These are phyloP conservation scores for Amblyornis subalaris DNA, from an alignment of 2,113 vertebrate genomes.

Conservation along the genomic window DNA sequence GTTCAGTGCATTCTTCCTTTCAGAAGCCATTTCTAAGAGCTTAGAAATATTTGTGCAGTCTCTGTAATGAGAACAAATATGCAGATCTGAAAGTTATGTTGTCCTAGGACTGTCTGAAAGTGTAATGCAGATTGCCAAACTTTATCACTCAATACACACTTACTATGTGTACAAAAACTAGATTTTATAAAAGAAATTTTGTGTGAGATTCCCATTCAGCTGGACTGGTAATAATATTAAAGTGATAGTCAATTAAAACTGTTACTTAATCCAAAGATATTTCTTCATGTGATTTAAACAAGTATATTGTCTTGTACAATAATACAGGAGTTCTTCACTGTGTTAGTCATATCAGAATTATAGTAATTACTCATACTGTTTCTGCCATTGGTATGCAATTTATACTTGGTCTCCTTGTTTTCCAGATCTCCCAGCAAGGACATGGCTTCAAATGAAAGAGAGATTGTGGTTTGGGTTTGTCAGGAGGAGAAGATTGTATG, in stretches of 20 bases:
- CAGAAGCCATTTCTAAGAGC: neutral
- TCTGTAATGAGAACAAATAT: neutral
- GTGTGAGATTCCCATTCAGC: neutral
- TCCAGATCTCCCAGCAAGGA: constrained; percentile 79
- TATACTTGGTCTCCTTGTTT: neutral
- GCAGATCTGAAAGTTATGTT: neutral
- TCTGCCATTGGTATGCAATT: neutral
- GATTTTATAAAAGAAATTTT: neutral
- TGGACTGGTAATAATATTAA: neutral
- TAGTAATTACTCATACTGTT: neutral
- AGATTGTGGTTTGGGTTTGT: constrained; percentile 91
- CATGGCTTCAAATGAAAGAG: constrained; percentile 79
- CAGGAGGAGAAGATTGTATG: constrained; percentile 93
- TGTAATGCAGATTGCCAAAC: neutral
- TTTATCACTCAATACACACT: neutral
- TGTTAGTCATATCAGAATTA: neutral
- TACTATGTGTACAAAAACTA: neutral
- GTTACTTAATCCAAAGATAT: neutral
- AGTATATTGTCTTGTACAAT: neutral
- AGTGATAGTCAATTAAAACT: neutral
- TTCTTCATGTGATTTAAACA: neutral
- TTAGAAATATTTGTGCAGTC: neutral
- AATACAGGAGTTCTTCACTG: neutral
- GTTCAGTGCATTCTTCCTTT: neutral
- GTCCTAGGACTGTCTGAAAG: neutral